phyloP scores from a whole-genome alignment of 2,888 invertebrate species.

The Caenorhabditis imperialis region DNA sequence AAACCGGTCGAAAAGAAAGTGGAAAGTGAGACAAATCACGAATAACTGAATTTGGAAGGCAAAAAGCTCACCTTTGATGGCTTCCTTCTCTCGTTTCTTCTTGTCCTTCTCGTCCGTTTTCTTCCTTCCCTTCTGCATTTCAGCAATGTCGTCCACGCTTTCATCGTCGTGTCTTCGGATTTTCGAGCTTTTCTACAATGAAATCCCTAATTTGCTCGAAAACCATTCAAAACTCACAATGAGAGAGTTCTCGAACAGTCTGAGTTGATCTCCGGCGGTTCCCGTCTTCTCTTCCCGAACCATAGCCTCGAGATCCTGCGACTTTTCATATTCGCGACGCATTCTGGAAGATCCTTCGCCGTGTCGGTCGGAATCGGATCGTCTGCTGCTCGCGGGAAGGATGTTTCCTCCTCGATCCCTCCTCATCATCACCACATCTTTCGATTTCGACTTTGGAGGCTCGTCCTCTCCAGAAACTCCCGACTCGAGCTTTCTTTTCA shows the following conservation, averaged over 20 bases:
- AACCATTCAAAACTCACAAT: conserved; percentile 58
- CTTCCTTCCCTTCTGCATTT: conserved; percentile 68
- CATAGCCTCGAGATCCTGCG: conserved; percentile 73
- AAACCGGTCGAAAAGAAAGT: too few species aligned
- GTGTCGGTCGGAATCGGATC: conserved; percentile 52
- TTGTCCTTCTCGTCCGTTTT: conserved; percentile 71
- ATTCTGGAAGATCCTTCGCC: conserved; percentile 64
- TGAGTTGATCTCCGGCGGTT: conserved; percentile 87
- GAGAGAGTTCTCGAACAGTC: conserved; percentile 82
- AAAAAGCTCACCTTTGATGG: conserved; percentile 61
- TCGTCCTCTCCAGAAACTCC: conserved; percentile 81
- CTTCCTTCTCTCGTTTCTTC: conserved; percentile 53
- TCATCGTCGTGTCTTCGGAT: conserved; percentile 72
- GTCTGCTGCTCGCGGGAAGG: conserved; percentile 59
- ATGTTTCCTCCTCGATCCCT: conserved; percentile 63
- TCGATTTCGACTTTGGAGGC: conserved; percentile 41
- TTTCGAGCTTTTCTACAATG: conserved; percentile 68
- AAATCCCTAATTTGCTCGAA: not conserved
- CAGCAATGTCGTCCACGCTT: conserved; percentile 73
- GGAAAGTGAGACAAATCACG: too few species aligned
- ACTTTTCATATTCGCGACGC: conserved; percentile 67
- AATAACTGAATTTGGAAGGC: too few species aligned
- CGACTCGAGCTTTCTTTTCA: conserved; percentile 85
- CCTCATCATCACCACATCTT: conserved; percentile 62
- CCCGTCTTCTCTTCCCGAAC: conserved; percentile 85